Base-by-base conservation (phyloP, 1,140 invertebrate species). In the Drosophila sulfurigaster region DNA sequence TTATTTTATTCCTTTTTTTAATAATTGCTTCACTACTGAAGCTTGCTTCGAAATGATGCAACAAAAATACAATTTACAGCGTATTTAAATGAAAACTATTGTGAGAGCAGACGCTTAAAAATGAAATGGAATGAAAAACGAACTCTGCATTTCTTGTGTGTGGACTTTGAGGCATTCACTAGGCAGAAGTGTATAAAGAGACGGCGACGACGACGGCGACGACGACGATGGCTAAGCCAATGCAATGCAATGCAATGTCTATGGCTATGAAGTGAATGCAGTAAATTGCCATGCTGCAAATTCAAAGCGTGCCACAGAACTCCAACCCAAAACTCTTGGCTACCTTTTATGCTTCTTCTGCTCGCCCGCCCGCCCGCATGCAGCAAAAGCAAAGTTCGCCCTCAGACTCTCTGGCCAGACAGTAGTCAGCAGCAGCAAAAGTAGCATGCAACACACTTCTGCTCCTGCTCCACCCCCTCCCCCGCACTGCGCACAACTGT, bases 261-360 rank as follows among this genome's bases (percentile, higher is more conserved):
- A 38, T 38, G 35, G 35, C 67, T 52, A 43, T 70, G 49, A 54
- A 70, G 70, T 64, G 60, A 72, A 66, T 63, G 78, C 79, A 65
- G 62, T 73, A 81, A 81, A 81, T 72, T 77, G 78, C 78, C 57
- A 66, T 28, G 13, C 66, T 43, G 57, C 68, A 64, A 65, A 71
- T 57, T 71, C 62, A 65, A 65, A 78, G 66, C 41, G 35, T 59
- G 69, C 52, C 62, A 70, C 62, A 58, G 7, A 8, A 11, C 35
- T 38, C 25, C 62, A 49, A 64, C 6, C 5, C 38, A 51, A 48
- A 63, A 6, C 60, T 48, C 48, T 5, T 32, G 10, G n/a, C 57
- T 52, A 63, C 67, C 67, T 62, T 70, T 56, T 16, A 43, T 25
- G 20, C 30, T 6, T 6, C 30, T 32, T 32, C 30, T 32, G 20